A percentile compares a stretch with the other conserved stretches of the same genome.
Evolutionary conservation across 2,113 vertebrate species (phyloP).

Genomic region (Petroica traversi): DNA sequence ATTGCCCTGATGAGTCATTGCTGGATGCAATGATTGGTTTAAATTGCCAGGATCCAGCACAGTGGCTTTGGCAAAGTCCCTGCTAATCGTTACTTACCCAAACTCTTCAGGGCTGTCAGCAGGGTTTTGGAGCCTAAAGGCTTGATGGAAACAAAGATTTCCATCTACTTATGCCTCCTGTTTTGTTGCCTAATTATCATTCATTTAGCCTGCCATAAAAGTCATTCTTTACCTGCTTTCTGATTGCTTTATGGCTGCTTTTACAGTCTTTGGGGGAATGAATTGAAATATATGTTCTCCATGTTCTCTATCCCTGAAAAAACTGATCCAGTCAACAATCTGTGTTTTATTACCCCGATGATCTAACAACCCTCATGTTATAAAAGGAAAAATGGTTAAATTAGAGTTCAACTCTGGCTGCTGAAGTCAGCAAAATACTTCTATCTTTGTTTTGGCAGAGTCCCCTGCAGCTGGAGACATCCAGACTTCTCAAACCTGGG

Average conservation of each 20-base stretch:
- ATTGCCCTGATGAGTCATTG: neutral
- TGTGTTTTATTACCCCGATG: conserved; percentile 46
- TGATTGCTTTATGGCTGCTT: conserved; percentile 57
- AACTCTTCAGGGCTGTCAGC: neutral
- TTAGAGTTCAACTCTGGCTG: neutral
- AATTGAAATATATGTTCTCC: conserved; percentile 30
- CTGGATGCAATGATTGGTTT: neutral
- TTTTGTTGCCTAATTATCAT: conserved; percentile 54
- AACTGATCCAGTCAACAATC: conserved; percentile 36
- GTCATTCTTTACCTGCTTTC: conserved; percentile 37
- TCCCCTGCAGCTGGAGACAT: neutral
- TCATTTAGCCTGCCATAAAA: conserved; percentile 33
- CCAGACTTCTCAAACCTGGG: neutral
- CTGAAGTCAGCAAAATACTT: neutral
- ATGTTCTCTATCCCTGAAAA: conserved; percentile 30
- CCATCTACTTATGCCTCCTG: neutral
- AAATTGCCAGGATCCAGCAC: neutral
- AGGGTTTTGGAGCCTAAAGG: neutral
- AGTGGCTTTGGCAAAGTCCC: neutral
- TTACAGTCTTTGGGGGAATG: conserved; percentile 36
- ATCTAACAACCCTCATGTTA: neutral
- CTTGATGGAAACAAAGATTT: conserved; percentile 8
- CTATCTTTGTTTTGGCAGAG: neutral
- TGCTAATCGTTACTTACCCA: neutral
- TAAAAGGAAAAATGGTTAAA: neutral